Evolutionary conservation across 2,797 vertebrate species (phyloP), one percentile per base, ranked within the genome.

Genomic region (Pelobates cultripes): DNA sequence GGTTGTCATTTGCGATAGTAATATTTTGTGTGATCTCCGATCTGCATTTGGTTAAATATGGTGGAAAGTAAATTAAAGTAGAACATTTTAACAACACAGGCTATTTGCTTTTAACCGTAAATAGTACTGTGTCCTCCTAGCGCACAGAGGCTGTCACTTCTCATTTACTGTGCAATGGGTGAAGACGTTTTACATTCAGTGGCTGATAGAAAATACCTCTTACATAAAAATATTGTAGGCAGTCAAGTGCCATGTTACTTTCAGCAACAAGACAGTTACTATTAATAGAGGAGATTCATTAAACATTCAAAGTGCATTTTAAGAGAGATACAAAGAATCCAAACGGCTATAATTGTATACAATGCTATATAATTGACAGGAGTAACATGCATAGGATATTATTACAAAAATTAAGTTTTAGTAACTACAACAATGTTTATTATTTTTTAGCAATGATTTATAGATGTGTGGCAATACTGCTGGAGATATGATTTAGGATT

Each of bases 91-190:
- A 44, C 43, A 44, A n/a, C 13, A 70, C 43, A 70, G 68, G 13
- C 68, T 70, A 70, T 70, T 70, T 45, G 14, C 43, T 70, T 70
- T 61, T 84, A 81, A 80, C 78, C 78, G 61, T 66, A 82, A 84
- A 82, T 85, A 72, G 10, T 4, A 7, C 47, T 47, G 44, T 6
- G 4, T 64, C 0, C 71, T 81, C 66, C 57, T 70, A 77, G 13
- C 44, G 86, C 79, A 86, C 64, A 70, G 43, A 40, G 82, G 63
- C 77, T 79, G 80, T 61, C 1, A n/a, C 79, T 79, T 86, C 83
- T 79, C 60, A 79, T 86, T 85, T 84, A 80, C 41, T 79, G 3
- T 51, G 43, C 57, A 63, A 51, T 51, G 47, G 47, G 10, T 51
- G 10, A 10, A 51, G 47, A 51, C 47, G 66, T 45, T 51, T 51